phyloP scores from a whole-genome alignment of 2,113 vertebrate species.

The Leuciscus idus region DNA sequence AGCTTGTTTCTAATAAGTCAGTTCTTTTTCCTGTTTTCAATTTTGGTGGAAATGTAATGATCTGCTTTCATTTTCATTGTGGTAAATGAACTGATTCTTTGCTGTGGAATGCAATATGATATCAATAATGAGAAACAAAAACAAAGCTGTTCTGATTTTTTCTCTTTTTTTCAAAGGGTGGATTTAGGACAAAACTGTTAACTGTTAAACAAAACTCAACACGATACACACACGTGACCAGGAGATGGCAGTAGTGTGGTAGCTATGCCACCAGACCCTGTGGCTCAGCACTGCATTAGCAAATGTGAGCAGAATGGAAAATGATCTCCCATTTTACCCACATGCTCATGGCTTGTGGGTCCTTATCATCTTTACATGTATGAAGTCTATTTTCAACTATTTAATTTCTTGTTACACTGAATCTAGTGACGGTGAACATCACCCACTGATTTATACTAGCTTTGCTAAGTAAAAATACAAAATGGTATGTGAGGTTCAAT shows the following conservation, averaged over 20 bases:
- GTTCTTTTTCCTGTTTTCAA: not conserved
- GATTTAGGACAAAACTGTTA: slow-evolving; percentile 6
- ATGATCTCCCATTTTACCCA: slow-evolving; percentile 9
- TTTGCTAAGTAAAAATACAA: not conserved
- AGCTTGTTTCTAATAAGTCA: slow-evolving; percentile 3
- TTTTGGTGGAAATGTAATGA: slow-evolving; percentile 23
- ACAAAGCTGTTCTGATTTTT: not conserved
- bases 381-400: not conserved
- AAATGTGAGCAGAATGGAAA: slow-evolving; percentile 17
- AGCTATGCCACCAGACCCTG: slow-evolving; percentile 55
- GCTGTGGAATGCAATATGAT: not conserved
- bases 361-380: not conserved
- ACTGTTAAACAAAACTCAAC: too few species aligned
- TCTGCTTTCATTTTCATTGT: slow-evolving; percentile 11
- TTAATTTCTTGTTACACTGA: not conserved
- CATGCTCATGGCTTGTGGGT: not conserved
- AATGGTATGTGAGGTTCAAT: not conserved
- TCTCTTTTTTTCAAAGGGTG: not conserved
- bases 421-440: not conserved
- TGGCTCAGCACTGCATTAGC: not conserved
- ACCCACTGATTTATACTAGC: not conserved
- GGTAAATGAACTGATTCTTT: slow-evolving; percentile 8
- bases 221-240: slow-evolving; percentile 56
- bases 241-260: slow-evolving; percentile 79
- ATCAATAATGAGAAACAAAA: slow-evolving; percentile 19